Evolutionary conservation across 2,113 vertebrate species (phyloP).

Genomic region (Ursus arctos): DNA sequence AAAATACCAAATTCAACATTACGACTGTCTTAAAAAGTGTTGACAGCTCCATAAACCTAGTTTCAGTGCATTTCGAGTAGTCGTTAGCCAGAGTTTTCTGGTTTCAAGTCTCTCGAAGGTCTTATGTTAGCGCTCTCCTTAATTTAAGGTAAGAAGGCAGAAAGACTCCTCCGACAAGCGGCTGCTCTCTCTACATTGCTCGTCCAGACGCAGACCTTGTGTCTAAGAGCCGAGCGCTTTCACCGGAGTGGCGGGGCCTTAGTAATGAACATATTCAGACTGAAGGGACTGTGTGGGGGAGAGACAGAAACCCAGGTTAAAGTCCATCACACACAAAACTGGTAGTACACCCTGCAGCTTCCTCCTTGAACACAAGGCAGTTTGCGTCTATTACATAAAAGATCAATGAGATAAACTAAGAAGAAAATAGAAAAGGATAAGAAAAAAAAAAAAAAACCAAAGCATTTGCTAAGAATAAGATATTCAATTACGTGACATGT

Average conservation of each 20-base stretch:
- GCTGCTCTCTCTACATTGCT: slow-evolving; percentile 66
- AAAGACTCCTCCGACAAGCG: slow-evolving; percentile 66
- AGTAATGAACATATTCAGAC: slow-evolving; percentile 95
- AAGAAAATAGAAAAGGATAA: background rate
- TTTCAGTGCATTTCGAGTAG: slow-evolving; percentile 87
- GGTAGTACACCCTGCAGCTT: slow-evolving; percentile 12
- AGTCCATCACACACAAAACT: slow-evolving; percentile 11
- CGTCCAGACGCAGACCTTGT: slow-evolving; percentile 66
- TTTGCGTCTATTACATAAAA: slow-evolving; percentile 18
- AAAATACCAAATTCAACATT: slow-evolving; percentile 80
- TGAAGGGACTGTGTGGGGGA: slow-evolving; percentile 95
- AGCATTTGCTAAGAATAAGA: background rate
- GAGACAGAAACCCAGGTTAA: slow-evolving; percentile 85
- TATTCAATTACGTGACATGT: background rate
- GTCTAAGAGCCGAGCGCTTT: slow-evolving; percentile 79
- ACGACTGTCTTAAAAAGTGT: slow-evolving; percentile 78
- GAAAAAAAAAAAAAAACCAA: background rate
- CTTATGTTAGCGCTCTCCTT: slow-evolving; percentile 70
- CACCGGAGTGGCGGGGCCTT: slow-evolving; percentile 88
- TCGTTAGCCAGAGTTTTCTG: slow-evolving; percentile 77
- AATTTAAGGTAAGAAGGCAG: slow-evolving; percentile 73
- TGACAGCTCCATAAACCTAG: slow-evolving; percentile 79
- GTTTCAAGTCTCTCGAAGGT: slow-evolving; percentile 72
- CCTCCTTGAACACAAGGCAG: slow-evolving; percentile 12
- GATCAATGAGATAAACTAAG: background rate